Percentiles rank a stretch among this genome's conserved stretches.
Conservation (phyloP, 2,888 invertebrate genomes). For the Lepidonotus clava region DNA sequence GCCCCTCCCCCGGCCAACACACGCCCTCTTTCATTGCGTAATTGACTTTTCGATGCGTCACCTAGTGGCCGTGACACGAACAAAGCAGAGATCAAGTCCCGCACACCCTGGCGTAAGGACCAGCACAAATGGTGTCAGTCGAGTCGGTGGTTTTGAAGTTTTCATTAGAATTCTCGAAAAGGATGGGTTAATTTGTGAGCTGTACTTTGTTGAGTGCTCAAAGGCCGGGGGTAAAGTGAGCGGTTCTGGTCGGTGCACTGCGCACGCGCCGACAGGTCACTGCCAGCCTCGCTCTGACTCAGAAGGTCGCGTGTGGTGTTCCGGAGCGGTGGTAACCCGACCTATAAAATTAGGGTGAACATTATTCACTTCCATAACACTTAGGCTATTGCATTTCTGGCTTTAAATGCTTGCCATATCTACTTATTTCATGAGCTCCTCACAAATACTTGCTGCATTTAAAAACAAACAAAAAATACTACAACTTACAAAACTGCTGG, state of each 20-base stretch:
- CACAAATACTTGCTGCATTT: no score
- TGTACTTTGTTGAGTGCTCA: no score
- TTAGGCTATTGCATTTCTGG: neutral
- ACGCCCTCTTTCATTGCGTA: neutral
- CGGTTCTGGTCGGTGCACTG: neutral
- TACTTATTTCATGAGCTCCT: no score
- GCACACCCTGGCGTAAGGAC: neutral
- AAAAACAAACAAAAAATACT: no score
- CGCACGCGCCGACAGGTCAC: neutral
- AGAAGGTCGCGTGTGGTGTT: neutral
- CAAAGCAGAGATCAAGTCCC: neutral
- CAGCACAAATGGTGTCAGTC: neutral
- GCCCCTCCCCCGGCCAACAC: neutral
- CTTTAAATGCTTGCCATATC: no score
- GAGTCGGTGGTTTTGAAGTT: no score
- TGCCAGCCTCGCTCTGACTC: slow-evolving; percentile 22
- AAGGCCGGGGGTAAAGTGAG: no score
- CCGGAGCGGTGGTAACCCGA: neutral
- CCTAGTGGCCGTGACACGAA: neutral
- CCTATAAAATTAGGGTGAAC: neutral
- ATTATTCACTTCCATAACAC: neutral
- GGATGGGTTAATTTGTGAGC: no score
- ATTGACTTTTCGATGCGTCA: slow-evolving; percentile 3
- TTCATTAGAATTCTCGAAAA: no score
- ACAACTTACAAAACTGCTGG: no score